These are phyloP conservation scores for Zaprionus kolodkinae DNA, from an alignment of 1,140 invertebrate species.

Conservation along the genomic window DNA sequence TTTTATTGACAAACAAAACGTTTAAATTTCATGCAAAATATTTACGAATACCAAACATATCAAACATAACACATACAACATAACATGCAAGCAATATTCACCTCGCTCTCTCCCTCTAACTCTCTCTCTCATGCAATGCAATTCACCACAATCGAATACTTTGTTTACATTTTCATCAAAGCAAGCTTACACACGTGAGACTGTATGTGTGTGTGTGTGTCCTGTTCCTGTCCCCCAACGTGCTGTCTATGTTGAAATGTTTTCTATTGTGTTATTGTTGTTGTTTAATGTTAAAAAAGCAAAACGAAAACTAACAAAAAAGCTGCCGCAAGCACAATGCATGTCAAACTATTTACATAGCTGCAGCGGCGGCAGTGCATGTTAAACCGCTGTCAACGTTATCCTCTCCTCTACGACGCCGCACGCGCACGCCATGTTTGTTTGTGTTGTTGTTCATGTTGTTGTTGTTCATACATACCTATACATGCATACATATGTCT, in stretches of 20 bases:
- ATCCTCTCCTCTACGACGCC: no score
- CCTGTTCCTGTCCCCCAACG: neutral
- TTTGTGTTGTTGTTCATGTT: conserved; percentile 57
- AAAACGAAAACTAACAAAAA: conserved; percentile 11
- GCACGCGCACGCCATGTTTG: conserved; percentile 51
- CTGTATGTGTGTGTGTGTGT: neutral
- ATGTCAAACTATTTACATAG: conserved; percentile 57
- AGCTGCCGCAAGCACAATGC: conserved; percentile 47
- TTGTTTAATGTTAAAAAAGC: neutral
- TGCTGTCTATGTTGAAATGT: neutral
- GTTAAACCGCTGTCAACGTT: conserved; percentile 44
- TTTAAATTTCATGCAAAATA: conserved; percentile 23
- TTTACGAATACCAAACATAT: conserved; percentile 17
- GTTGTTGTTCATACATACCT: conserved; percentile 23
- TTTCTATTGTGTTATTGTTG: neutral
- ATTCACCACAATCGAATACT: conserved; percentile 9
- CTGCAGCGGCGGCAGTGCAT: conserved; percentile 31
- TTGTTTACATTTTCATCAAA: conserved; percentile 50
- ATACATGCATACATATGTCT: neutral
- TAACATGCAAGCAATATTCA: neutral
- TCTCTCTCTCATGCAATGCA: conserved; percentile 1
- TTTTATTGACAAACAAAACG: conserved; percentile 25
- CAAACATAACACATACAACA: neutral
- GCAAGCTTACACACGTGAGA: conserved; percentile 28
- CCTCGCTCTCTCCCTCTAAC: neutral